These are phyloP conservation scores for Albula glossodonta DNA, from an alignment of 2,113 vertebrate species.

Conservation along the genomic window DNA sequence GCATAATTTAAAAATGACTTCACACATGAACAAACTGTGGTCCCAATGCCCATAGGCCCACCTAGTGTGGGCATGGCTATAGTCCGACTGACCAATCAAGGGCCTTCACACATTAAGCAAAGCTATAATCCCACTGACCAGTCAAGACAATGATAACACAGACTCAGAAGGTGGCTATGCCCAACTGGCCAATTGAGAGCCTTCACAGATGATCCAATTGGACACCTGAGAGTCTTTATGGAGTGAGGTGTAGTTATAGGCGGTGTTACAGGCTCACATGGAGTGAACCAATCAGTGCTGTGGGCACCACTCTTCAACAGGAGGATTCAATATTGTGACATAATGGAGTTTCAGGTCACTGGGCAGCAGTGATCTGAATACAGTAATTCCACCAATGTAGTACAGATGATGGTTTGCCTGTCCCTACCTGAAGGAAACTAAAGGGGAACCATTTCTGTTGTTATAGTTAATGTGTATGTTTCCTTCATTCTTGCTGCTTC, in stretches of 20 bases:
- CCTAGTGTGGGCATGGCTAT: background rate
- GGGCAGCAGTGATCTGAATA: background rate
- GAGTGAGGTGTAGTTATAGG: background rate
- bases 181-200: background rate
- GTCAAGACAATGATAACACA: background rate
- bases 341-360: background rate
- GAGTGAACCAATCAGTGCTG: background rate
- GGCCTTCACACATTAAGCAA: background rate
- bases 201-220: background rate
- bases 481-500: too few species aligned
- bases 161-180: background rate
- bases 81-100: background rate
- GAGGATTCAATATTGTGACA: background rate
- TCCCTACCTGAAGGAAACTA: too few species aligned
- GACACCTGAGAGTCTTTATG: background rate
- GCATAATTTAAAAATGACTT: background rate
- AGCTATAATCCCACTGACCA: background rate
- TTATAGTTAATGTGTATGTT: too few species aligned
- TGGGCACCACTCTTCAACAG: background rate
- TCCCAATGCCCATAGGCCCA: background rate
- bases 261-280: background rate
- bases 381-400: background rate
- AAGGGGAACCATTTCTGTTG: too few species aligned
- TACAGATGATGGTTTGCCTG: background rate
- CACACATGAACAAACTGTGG: background rate